A percentile compares a stretch with the other conserved stretches of the same genome.
phyloP scores from a whole-genome alignment of 35 echinoderm and acorn worm genomes.

The Patiria miniata region DNA sequence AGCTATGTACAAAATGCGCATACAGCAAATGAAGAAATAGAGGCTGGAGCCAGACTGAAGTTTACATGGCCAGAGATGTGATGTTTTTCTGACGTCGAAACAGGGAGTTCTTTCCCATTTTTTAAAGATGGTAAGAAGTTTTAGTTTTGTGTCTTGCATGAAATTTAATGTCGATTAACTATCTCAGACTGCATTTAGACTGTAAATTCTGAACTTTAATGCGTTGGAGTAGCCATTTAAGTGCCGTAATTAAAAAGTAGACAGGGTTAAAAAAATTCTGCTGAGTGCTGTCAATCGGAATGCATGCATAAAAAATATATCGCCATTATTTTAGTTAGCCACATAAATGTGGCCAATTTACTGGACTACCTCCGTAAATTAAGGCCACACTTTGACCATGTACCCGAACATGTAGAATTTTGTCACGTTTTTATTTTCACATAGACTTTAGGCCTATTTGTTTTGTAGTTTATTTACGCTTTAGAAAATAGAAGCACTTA shows the following conservation, averaged over 20 bases:
- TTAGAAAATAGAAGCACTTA: too few species aligned
- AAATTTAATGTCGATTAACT: not conserved
- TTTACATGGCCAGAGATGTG: not conserved
- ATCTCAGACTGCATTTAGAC: not conserved
- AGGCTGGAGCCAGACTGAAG: not conserved
- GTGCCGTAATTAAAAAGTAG: not conserved
- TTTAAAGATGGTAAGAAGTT: conserved; percentile 19
- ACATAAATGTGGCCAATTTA: too few species aligned
- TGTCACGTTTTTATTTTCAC: too few species aligned
- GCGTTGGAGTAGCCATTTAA: not conserved
- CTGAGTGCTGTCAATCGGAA: too few species aligned
- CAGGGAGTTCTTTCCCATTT: conserved; percentile 3
- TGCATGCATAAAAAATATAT: too few species aligned
- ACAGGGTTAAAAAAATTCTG: too few species aligned
- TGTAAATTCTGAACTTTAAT: not conserved
- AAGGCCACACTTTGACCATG: too few species aligned
- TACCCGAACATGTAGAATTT: too few species aligned
- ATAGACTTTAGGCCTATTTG: too few species aligned
- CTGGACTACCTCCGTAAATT: too few species aligned
- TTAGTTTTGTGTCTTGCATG: not conserved
- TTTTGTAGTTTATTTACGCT: too few species aligned
- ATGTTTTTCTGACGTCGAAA: not conserved
- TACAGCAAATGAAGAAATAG: not conserved
- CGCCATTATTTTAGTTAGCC: too few species aligned
- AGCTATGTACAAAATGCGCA: not conserved